These are phyloP conservation scores for Nephrotoma appendiculata DNA, from an alignment of 2,888 invertebrate genomes.

Conservation along the genomic window DNA sequence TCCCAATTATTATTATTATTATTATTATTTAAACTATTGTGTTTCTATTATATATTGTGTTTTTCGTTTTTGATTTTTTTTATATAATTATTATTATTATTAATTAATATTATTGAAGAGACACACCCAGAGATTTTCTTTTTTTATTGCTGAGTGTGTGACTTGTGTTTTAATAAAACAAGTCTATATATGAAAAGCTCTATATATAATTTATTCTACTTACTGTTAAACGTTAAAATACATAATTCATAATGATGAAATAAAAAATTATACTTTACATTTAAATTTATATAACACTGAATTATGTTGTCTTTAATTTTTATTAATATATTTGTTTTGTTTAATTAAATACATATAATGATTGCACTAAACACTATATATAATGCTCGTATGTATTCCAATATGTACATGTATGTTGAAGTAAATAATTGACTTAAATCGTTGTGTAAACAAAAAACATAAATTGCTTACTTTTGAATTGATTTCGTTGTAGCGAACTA, in stretches of 20 bases:
- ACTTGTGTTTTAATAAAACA: neutral
- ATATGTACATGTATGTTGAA: neutral
- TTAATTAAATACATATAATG: neutral
- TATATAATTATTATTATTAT: neutral
- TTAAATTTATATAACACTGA: neutral
- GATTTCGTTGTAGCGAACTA: neutral
- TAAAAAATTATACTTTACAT: neutral
- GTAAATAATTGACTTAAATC: neutral
- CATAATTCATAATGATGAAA: neutral
- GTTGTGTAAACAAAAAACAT: neutral
- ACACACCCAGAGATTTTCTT: neutral
- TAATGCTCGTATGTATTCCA: neutral
- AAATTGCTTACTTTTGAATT: neutral
- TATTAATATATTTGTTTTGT: neutral
- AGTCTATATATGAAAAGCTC: neutral
- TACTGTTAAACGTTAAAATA: neutral
- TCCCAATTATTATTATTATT: neutral
- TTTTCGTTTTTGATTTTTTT: neutral
- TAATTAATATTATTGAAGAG: neutral
- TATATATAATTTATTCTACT: neutral
- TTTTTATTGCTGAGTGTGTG: neutral
- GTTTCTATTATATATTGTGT: neutral
- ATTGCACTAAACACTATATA: neutral
- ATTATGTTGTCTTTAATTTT: neutral
- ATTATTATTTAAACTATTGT: neutral